These are phyloP conservation scores for Cheilosia grossa DNA, from an alignment of 2,888 invertebrate genomes.

Conservation along the genomic window DNA sequence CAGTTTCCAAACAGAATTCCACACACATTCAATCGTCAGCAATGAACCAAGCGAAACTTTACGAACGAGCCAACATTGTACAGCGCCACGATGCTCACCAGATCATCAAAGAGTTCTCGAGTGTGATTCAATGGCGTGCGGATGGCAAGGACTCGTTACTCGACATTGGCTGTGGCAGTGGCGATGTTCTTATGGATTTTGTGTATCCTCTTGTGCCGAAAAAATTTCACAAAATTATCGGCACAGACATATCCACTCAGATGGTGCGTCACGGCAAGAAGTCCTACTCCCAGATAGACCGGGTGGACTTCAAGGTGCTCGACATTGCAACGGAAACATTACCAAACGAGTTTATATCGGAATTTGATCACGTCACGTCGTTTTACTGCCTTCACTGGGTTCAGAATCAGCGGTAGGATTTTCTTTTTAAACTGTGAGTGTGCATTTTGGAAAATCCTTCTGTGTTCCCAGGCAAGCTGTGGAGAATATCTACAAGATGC, in stretches of 20 bases:
- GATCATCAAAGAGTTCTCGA: constrained; percentile 87
- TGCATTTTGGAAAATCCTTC: background rate
- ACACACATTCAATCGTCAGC: constrained; percentile 32
- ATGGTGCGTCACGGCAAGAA: constrained; percentile 88
- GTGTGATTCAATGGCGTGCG: constrained; percentile 85
- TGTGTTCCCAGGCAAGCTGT: constrained; percentile 85
- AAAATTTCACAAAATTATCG: constrained; percentile 85
- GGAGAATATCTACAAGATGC: constrained; percentile 86
- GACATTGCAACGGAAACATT: constrained; percentile 85
- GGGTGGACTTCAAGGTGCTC: constrained; percentile 82
- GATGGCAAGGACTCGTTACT: constrained; percentile 84
- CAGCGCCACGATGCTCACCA: constrained; percentile 88
- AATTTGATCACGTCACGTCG: constrained; percentile 89
- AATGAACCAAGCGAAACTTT: constrained; percentile 87
- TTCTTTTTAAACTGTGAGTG: background rate
- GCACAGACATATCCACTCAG: constrained; percentile 88
- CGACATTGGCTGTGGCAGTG: constrained; percentile 91
- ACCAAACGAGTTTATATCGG: constrained; percentile 83
- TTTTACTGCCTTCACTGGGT: constrained; percentile 93
- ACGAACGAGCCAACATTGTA: constrained; percentile 87
- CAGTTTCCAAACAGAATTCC: constrained; percentile 33
- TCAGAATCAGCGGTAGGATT: constrained; percentile 86
- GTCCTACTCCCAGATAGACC: constrained; percentile 82
- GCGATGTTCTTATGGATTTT: constrained; percentile 87
- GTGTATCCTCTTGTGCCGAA: constrained; percentile 86